Evolutionary conservation across 92 coral and sea anemone species (phyloP).

Genomic region (Palythoa grandis): DNA sequence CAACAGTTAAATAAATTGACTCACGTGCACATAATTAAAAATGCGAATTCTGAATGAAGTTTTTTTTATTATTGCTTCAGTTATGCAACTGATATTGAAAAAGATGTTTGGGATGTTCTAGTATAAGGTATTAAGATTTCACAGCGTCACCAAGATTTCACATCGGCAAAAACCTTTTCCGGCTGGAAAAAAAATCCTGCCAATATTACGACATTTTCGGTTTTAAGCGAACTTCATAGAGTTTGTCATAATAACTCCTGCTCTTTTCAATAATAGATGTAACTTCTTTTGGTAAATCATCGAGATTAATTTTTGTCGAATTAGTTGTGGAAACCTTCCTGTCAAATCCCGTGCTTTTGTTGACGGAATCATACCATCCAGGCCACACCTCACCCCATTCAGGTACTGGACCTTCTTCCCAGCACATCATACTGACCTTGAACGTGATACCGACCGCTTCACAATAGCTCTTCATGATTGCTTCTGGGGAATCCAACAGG

Average conservation of each 20-base stretch:
- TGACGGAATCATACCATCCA: slow-evolving; percentile 75
- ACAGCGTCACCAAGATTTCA: no score
- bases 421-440: slow-evolving; percentile 64
- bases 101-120: no score
- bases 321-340: slow-evolving; percentile 16
- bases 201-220: no score
- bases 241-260: slow-evolving; percentile 55
- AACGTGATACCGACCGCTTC: slow-evolving; percentile 65
- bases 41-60: no score
- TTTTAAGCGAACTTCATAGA: no score
- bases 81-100: no score
- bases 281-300: slow-evolving; percentile 66
- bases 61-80: no score
- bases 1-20: no score
- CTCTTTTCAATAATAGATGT: slow-evolving; percentile 59
- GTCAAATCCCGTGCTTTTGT: slow-evolving; percentile 68
- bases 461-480: slow-evolving; percentile 69
- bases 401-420: slow-evolving; percentile 63
- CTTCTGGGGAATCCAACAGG: slow-evolving; percentile 64
- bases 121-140: no score
- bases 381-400: slow-evolving; percentile 58
- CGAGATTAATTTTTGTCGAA: background rate
- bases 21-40: no score
- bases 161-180: no score
- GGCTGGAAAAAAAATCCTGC: no score